Evolutionary conservation across 2,113 vertebrate species (phyloP), one percentile per base, ranked within the genome.

Genomic region (Cepphus grylle): DNA sequence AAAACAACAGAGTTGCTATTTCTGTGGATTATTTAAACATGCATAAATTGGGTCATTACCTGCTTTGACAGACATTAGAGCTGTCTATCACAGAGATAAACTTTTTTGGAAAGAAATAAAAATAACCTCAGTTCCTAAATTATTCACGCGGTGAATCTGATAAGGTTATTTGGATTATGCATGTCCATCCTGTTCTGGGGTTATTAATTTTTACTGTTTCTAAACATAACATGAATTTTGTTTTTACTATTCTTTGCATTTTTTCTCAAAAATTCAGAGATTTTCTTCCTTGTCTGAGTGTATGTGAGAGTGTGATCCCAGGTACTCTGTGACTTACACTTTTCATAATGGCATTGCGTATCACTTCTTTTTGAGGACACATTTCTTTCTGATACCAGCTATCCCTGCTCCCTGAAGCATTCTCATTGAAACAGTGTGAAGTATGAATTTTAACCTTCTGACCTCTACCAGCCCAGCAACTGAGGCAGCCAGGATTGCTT

Each of bases 21-120:
- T 99, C 99, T 97, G 99, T 99, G 62, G 98, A 99, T 61, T 99
- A 99, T 81, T 96, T 99, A 88, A 99, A 99, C 81, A 99, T 99
- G 98, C 98, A 98, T 23, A 98, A 98, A 86, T 95, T 99, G 90
- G 98, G 98, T 97, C 97, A 80, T 78, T 99, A 98, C 49, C 97
- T 99, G 8, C 97, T 99, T 65, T 97, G 98, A 22, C 99, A 96
- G 98, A 99, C 96, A 99, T 99, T 89, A 97, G 96, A 85, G 98
- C 98, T 81, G 98, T 99, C 97, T 99, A 98, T 77, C 98, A 99
- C 93, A 97, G 98, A 92, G 97, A 96, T 11, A 99, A 99, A 83
- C 98, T 99, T 79, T 99, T 99, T 95, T 99, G 98, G 98, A 99
- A 99, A 91, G 98, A 99, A 81, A 98, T 98, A 84, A 98, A 99